phyloP scores from a whole-genome alignment of 2,888 invertebrate genomes.

The Tipula vernalis region DNA sequence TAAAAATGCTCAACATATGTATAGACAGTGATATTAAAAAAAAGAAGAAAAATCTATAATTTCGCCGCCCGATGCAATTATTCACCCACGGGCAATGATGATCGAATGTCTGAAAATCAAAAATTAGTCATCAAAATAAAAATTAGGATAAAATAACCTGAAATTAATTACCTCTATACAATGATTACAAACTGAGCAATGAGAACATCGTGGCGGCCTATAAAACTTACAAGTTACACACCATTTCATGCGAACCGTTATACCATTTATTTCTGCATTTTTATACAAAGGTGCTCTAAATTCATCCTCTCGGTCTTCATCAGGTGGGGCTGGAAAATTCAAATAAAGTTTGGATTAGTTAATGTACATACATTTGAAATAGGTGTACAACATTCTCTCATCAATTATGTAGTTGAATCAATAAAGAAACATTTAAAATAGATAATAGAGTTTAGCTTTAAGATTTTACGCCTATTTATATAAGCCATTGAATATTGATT shows the following conservation, averaged over 20 bases:
- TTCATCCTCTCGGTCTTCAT: conserved; percentile 96
- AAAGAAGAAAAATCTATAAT: conserved; percentile 98
- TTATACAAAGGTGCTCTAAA: conserved; percentile 92
- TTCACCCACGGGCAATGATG: conserved; percentile 99
- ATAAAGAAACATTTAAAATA: background rate
- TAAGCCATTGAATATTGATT: background rate
- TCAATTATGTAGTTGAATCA: background rate
- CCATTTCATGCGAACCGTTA: conserved; percentile 99
- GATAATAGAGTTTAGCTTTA: background rate
- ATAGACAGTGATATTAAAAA: conserved; percentile 91
- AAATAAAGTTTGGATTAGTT: conserved; percentile 11
- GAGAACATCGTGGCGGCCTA: conserved; percentile 95
- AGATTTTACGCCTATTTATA: background rate
- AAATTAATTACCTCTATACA: conserved; percentile 70
- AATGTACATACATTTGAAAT: background rate
- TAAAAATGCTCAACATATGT: conserved; percentile 96
- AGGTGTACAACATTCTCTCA: background rate
- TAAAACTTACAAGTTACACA: conserved; percentile 99
- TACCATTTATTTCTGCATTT: conserved; percentile 95
- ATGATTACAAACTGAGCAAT: conserved; percentile 98
- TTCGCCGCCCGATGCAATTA: conserved; percentile 92
- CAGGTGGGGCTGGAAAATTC: conserved; percentile 64
- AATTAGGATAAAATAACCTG: background rate
- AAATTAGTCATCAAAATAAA: background rate
- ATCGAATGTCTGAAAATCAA: conserved; percentile 81